Percentiles rank a stretch among this genome's conserved stretches.
These are phyloP conservation scores for Nipponia nippon DNA, from an alignment of 2,113 vertebrate genomes.

Conservation along the genomic window DNA sequence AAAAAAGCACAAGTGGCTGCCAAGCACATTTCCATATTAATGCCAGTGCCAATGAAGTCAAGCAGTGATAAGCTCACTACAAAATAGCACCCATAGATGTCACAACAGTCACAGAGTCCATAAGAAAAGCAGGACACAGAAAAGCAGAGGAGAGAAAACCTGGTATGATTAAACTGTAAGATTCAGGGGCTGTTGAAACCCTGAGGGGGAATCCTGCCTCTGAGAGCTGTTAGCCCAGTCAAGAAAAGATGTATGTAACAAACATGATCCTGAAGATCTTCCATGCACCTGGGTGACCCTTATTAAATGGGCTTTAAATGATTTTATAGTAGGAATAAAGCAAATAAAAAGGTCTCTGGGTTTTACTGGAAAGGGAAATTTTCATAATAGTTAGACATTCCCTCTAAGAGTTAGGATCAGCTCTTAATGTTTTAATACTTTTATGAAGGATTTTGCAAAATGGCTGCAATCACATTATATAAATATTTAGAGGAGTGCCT, in stretches of 20 bases:
- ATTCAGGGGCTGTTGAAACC: neutral
- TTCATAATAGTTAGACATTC: neutral
- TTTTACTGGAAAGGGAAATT: constrained; percentile 38
- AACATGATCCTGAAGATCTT: constrained; percentile 10
- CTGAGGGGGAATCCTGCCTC: neutral
- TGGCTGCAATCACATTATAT: constrained; percentile 2
- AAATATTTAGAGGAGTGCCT: constrained; percentile 53
- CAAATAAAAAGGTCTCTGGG: constrained; percentile 12
- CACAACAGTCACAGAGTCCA: neutral
- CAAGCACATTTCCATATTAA: neutral
- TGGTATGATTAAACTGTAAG: neutral
- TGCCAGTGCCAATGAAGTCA: neutral
- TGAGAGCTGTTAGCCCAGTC: neutral
- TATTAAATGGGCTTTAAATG: constrained; percentile 9
- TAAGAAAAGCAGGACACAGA: neutral
- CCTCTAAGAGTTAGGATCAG: neutral
- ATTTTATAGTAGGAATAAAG: constrained; percentile 50
- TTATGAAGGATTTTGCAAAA: constrained; percentile 20
- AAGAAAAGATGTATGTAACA: neutral
- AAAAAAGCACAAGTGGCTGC: neutral
- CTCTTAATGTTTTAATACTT: constrained; percentile 28
- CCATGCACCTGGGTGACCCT: neutral
- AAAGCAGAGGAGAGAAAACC: neutral
- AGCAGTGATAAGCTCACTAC: neutral
- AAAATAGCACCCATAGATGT: neutral